These are phyloP conservation scores for Barypeithes pellucidus DNA, from an alignment of 2,888 invertebrate genomes.

Conservation along the genomic window DNA sequence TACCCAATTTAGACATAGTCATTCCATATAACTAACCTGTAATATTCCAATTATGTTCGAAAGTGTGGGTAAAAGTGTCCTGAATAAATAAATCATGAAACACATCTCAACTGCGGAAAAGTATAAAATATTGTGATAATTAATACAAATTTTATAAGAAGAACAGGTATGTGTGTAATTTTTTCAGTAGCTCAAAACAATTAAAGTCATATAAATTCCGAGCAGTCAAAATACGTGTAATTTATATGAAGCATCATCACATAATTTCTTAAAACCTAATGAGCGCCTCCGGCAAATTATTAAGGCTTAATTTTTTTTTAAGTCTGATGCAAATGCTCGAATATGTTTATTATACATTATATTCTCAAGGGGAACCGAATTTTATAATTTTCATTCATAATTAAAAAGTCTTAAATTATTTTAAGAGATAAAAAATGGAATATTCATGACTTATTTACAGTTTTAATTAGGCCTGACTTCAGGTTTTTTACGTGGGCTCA, in stretches of 20 bases:
- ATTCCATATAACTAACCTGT: too few relatives aligned
- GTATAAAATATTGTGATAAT: slow-evolving; percentile 20
- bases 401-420: slow-evolving; percentile 46
- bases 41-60: too few relatives aligned
- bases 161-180: slow-evolving; percentile 1
- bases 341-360: slow-evolving; percentile 17
- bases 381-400: slow-evolving; percentile 49
- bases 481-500: background rate
- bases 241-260: slow-evolving; percentile 35
- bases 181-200: slow-evolving; percentile 29
- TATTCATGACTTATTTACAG: slow-evolving; percentile 45
- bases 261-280: slow-evolving; percentile 31
- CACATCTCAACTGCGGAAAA: too few relatives aligned
- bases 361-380: slow-evolving; percentile 36
- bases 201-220: slow-evolving; percentile 24
- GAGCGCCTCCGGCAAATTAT: slow-evolving; percentile 37
- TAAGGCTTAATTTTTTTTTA: slow-evolving; percentile 25
- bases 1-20: too few relatives aligned
- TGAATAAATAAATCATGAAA: too few relatives aligned
- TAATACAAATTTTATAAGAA: background rate
- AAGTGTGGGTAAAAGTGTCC: too few relatives aligned
- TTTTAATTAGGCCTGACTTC: slow-evolving; percentile 36
- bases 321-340: slow-evolving; percentile 30
- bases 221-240: slow-evolving; percentile 17
- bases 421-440: slow-evolving; percentile 39